Conservation (phyloP, 64 coral and sea anemone genomes). For the Cladopsammia gracilis region DNA sequence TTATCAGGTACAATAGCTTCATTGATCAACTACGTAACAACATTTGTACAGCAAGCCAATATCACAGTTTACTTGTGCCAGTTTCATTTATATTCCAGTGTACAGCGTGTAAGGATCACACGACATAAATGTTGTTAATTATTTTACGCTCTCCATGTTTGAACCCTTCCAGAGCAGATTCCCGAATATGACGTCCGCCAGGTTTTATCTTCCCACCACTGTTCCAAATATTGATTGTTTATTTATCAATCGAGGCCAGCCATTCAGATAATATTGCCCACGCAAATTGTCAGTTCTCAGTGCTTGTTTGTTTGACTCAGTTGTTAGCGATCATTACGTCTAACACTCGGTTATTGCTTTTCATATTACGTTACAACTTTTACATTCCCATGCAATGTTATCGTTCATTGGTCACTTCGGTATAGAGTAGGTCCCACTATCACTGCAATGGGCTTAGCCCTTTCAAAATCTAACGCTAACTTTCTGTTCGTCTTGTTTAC, state of each 20-base stretch:
- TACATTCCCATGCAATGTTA: no score
- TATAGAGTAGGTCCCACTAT: no score
- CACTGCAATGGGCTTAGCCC: no score
- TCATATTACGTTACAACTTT: background rate
- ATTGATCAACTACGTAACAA: background rate
- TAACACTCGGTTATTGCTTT: background rate
- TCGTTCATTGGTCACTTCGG: no score
- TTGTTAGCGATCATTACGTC: background rate
- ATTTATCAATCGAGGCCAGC: background rate
- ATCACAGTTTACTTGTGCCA: constrained; percentile 20
- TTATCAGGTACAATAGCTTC: background rate
- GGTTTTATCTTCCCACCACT: constrained; percentile 3
- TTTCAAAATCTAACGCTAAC: no score
- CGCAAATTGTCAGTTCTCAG: background rate
- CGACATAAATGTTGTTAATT: background rate
- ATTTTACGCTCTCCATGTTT: background rate
- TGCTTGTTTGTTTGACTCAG: background rate
- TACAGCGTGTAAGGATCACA: background rate
- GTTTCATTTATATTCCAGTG: background rate
- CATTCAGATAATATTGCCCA: background rate
- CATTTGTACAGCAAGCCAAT: background rate
- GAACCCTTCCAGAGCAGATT: background rate
- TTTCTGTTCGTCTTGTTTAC: no score
- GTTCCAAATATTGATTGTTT: background rate
- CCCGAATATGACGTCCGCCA: background rate